Evolutionary conservation across 2,888 invertebrate genomes (phyloP).

Genomic region (Campoletis raptor): DNA sequence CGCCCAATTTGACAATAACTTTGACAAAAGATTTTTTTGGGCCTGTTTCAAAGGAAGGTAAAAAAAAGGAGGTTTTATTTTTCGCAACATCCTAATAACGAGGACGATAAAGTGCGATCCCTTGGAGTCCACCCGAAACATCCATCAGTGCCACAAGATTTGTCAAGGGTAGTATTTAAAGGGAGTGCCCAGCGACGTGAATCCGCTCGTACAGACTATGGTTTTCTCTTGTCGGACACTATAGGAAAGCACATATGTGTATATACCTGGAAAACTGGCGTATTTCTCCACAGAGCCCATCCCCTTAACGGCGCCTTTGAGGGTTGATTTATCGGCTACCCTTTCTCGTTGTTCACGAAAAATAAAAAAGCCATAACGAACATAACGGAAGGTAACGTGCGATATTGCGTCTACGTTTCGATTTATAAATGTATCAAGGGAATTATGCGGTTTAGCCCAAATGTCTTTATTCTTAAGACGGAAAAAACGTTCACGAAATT

Average conservation of each 20-base stretch:
- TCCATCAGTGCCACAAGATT: slow-evolving; percentile 50
- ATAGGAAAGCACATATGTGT: not conserved
- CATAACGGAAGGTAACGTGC: slow-evolving; percentile 31
- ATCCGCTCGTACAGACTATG: slow-evolving; percentile 28
- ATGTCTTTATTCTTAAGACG: slow-evolving; percentile 18
- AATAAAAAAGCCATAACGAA: slow-evolving; percentile 18
- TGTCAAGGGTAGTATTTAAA: slow-evolving; percentile 29
- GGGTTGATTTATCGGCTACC: slow-evolving; percentile 5
- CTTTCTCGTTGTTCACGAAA: slow-evolving; percentile 28
- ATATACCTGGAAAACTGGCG: not conserved
- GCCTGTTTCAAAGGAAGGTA: not conserved
- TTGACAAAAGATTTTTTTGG: not conserved
- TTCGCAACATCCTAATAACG: slow-evolving; percentile 1
- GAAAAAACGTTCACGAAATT: not conserved
- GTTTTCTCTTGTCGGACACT: not conserved
- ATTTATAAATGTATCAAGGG: slow-evolving; percentile 22
- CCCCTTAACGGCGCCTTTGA: slow-evolving; percentile 20
- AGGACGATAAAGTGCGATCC: not conserved
- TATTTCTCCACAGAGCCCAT: not conserved
- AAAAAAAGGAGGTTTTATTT: not conserved
- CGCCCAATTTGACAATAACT: not conserved
- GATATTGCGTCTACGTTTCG: slow-evolving; percentile 4
- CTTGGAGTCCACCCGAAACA: slow-evolving; percentile 10
- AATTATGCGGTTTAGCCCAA: slow-evolving; percentile 14
- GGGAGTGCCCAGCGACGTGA: slow-evolving; percentile 40